phyloP scores from a whole-genome alignment of 2,113 vertebrate species.

The Naja naja region DNA sequence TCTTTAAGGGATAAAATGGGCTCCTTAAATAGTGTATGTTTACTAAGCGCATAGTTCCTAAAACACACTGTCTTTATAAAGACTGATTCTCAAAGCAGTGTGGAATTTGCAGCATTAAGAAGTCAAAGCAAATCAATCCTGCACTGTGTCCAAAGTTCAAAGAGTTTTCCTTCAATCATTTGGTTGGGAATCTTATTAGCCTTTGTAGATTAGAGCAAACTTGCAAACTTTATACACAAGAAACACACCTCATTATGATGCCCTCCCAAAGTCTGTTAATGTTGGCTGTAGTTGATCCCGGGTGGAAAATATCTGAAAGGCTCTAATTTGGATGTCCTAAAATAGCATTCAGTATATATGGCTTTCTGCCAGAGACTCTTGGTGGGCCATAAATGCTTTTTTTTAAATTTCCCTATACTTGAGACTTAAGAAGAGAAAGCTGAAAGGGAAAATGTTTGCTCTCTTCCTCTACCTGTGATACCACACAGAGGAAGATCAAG shows the following conservation, averaged over 20 bases:
- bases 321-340: background rate
- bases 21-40: background rate
- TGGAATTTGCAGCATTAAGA: background rate
- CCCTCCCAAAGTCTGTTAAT: background rate
- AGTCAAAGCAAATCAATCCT: background rate
- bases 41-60: background rate
- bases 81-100: background rate
- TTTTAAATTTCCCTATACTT: background rate
- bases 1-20: background rate
- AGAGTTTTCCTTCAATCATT: background rate
- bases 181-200: background rate
- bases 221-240: background rate
- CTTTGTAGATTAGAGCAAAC: background rate
- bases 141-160: background rate
- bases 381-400: background rate
- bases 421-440: background rate
- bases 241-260: background rate
- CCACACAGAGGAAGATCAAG: background rate
- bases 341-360: background rate
- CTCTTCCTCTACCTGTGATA: background rate
- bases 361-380: background rate
- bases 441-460: background rate
- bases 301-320: background rate
- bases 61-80: background rate
- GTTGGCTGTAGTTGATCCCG: background rate